Conservation (phyloP, 2,797 vertebrate genomes). For the Chiroxiphia lanceolata region DNA sequence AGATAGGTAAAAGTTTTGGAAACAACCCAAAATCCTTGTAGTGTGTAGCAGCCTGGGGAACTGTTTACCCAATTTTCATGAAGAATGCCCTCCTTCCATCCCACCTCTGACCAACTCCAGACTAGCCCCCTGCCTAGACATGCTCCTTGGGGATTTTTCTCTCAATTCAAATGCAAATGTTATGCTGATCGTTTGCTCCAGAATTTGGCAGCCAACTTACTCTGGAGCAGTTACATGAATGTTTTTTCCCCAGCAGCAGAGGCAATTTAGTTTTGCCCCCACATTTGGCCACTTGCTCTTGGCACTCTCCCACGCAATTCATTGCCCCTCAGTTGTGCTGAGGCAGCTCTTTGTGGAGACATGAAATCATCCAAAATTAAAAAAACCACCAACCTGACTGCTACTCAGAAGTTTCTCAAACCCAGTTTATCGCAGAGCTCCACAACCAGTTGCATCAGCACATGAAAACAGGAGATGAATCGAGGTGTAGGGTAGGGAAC, state of each 20-base stretch:
- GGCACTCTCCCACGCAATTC: neutral
- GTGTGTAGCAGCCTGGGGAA: constrained; percentile 39
- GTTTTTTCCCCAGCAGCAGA: constrained; percentile 51
- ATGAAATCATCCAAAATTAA: constrained; percentile 1
- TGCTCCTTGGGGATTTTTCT: constrained; percentile 58
- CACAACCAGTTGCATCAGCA: neutral
- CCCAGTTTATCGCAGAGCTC: neutral
- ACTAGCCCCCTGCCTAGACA: constrained; percentile 52
- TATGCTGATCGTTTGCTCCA: constrained; percentile 40
- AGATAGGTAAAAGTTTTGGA: constrained; percentile 41
- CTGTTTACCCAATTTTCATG: constrained; percentile 31
- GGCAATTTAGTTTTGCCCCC: constrained; percentile 47
- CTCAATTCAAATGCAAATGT: constrained; percentile 62
- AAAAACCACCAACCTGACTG: neutral
- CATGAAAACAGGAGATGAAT: neutral
- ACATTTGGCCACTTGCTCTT: constrained; percentile 47
- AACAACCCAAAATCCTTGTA: constrained; percentile 58
- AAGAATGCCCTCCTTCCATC: constrained; percentile 57
- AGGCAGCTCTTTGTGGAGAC: constrained; percentile 31
- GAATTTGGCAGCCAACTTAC: constrained; percentile 27
- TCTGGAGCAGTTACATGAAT: neutral
- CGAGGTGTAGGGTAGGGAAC: neutral
- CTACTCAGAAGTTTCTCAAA: neutral
- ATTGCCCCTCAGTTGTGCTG: constrained; percentile 33
- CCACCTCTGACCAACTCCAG: constrained; percentile 62